These are phyloP conservation scores for Diorhabda elongata DNA, from an alignment of 1,140 invertebrate species.

Conservation along the genomic window DNA sequence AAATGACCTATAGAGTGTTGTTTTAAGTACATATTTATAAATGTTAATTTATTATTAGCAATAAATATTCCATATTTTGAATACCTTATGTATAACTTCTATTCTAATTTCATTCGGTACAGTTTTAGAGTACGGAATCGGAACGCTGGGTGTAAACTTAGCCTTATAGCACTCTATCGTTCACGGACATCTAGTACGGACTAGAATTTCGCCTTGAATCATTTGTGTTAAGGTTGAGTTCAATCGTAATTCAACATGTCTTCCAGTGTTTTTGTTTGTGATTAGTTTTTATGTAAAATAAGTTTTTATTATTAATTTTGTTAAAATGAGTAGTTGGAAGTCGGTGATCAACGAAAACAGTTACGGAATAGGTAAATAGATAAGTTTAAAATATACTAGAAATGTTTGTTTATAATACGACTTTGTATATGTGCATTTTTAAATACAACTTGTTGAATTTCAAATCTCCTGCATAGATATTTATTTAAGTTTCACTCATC, in stretches of 20 bases:
- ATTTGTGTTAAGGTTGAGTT: not conserved
- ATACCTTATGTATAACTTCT: too few species aligned
- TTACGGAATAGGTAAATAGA: conserved; percentile 26
- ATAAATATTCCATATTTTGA: too few species aligned
- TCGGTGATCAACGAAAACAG: conserved; percentile 21
- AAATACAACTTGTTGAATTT: conserved; percentile 14
- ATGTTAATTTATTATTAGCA: too few species aligned
- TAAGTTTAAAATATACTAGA: not conserved
- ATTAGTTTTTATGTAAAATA: conserved; percentile 5
- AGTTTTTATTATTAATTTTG: not conserved
- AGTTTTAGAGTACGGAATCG: too few species aligned
- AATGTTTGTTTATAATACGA: not conserved
- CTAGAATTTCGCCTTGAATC: too few species aligned
- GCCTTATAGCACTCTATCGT: too few species aligned
- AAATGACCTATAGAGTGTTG: too few species aligned
- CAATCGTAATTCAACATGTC: conserved; percentile 5
- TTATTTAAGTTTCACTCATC: conserved; percentile 1
- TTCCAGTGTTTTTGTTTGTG: conserved; percentile 15
- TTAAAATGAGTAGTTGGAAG: conserved; percentile 25
- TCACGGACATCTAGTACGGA: too few species aligned
- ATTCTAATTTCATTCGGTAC: too few species aligned
- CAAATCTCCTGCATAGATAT: conserved; percentile 3
- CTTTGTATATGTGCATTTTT: conserved; percentile 9
- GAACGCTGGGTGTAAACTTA: too few species aligned
- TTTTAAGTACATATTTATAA: too few species aligned